A percentile compares a stretch with the other conserved stretches of the same genome.
phyloP scores from a whole-genome alignment of 2,888 invertebrate species.

The Mesorhabditis spiculigera region DNA sequence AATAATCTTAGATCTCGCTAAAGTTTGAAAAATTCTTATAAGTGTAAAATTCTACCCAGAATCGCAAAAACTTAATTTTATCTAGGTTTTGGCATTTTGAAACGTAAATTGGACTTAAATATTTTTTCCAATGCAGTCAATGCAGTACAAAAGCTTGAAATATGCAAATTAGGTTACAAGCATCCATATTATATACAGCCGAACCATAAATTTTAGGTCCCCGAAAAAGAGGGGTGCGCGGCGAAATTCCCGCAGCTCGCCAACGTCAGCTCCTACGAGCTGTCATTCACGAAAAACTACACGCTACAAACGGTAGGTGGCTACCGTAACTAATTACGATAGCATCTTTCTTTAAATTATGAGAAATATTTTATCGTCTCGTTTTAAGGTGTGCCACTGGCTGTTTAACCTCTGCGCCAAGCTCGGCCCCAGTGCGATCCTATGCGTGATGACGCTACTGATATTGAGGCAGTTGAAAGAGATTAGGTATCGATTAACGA shows the following conservation, averaged over 20 bases:
- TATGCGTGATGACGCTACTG: conserved; percentile 48
- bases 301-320: conserved; percentile 18
- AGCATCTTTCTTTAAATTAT: neutral
- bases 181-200: too few species aligned
- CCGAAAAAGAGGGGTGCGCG: conserved; percentile 40
- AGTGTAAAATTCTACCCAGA: too few species aligned
- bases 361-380: neutral
- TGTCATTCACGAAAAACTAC: conserved; percentile 31
- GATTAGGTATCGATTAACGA: conserved; percentile 13
- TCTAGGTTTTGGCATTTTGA: too few species aligned
- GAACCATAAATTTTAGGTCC: conserved; percentile 14
- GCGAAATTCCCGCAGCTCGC: conserved; percentile 30
- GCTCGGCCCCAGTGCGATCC: conserved; percentile 39
- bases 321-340: too few species aligned
- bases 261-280: conserved; percentile 34
- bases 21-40: too few species aligned
- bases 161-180: too few species aligned
- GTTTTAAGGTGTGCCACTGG: conserved; percentile 43
- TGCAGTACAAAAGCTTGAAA: too few species aligned
- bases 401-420: conserved; percentile 38
- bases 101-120: too few species aligned
- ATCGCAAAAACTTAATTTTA: too few species aligned
- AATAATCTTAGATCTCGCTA: too few species aligned
- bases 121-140: too few species aligned
- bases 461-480: conserved; percentile 44